These are phyloP conservation scores for Anthopleura xanthogrammica DNA, from an alignment of 92 coral and sea anemone genomes.

Conservation along the genomic window DNA sequence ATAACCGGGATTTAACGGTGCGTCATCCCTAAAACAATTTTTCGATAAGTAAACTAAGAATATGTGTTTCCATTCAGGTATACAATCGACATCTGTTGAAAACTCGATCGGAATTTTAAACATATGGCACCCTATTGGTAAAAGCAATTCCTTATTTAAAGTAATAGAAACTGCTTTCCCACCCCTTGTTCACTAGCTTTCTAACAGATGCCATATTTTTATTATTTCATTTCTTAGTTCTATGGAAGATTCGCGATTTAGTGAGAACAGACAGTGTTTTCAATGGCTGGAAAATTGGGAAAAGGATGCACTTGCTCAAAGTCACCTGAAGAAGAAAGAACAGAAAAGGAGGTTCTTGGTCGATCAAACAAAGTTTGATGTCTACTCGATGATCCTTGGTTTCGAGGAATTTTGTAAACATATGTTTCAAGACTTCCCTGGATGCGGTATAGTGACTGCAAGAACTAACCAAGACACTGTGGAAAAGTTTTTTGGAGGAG, in stretches of 20 bases:
- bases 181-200: no score
- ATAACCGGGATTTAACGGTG: no score
- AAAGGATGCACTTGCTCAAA: conserved; percentile 17
- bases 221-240: conserved; percentile 28
- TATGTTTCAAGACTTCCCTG: conserved; percentile 36
- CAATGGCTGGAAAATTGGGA: conserved; percentile 48
- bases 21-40: no score
- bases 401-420: conserved; percentile 29
- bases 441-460: conserved; percentile 24
- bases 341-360: conserved; percentile 39
- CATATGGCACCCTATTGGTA: conserved; percentile 28
- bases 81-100: background rate
- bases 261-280: conserved; percentile 30
- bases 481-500: conserved; percentile 44
- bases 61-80: background rate
- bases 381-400: conserved; percentile 46
- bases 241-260: conserved; percentile 39
- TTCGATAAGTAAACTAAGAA: no score
- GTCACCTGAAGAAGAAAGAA: conserved; percentile 3
- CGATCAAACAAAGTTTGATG: conserved; percentile 36
- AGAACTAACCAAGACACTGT: conserved; percentile 47
- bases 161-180: no score
- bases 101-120: conserved; percentile 10
- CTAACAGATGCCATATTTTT: no score
- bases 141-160: no score